Base-by-base conservation (phyloP, 2,797 vertebrate species). In the Trichosurus vulpecula region DNA sequence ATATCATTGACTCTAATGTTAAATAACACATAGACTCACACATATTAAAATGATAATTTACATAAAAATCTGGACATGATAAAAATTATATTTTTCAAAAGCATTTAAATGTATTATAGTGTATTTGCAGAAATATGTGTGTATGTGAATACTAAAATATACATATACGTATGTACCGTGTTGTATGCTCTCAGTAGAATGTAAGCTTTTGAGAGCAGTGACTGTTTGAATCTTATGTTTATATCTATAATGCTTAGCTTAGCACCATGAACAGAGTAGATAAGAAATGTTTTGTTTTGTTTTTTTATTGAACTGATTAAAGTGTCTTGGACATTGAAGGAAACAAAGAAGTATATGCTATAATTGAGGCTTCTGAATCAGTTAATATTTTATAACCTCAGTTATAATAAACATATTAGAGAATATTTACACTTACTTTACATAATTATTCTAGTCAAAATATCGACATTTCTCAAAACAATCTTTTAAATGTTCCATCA, bases 371-470 rank as follows among this genome's bases (percentile, higher is more conserved):
- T 14, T 0, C 0, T 94, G 52, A 53, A 66, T 95, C 31, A 54
- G 0, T 91, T 92, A 41, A 30, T 90, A 89, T 96, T 97, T 93
- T 74, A 95, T 96, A 95, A 97, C 90, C 11, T 94, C 97, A 55
- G 94, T 92, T 93, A 93, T 57, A 6, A 87, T 0, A 41, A 22
- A 41, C 1, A 35, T 66, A n/a, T 31, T 47, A 55, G n/a, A 91
- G 90, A 97, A 61, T 97, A 8, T 91, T 97, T 97, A 93, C 81
- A 94, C 54, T 95, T 1, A 29, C 54, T 97, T 97, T 97, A 90
- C 91, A 96, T 90, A 97, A 98, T 96, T 96, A 95, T 92, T 5
- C 10, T 94, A 93, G 92, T 95, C 13, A 96, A 52, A 3, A 91
- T 89, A 97, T 58, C 54, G 93, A 3, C 6, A 90, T 30, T 91